These are phyloP conservation scores for Sycobia sp. DNA, from an alignment of 1,140 invertebrate genomes.

Conservation along the genomic window DNA sequence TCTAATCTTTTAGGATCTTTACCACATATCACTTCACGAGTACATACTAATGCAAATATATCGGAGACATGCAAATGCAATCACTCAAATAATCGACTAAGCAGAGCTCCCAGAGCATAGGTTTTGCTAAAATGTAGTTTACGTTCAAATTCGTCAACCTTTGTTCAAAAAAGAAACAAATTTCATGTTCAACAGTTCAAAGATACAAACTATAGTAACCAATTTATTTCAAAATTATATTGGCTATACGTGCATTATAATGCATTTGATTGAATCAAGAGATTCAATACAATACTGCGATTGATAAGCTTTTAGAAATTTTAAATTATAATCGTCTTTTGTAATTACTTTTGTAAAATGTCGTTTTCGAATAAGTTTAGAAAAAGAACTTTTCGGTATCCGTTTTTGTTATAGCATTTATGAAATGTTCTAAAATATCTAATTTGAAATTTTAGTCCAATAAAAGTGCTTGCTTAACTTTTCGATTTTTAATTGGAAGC, in stretches of 20 bases:
- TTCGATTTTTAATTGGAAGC: not conserved
- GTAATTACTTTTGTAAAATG: not conserved
- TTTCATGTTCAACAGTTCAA: too few relatives aligned
- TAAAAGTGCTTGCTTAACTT: not conserved
- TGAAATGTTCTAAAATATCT: constrained; percentile 6
- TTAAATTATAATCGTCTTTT: not conserved
- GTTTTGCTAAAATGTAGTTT: not conserved
- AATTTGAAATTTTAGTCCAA: not conserved
- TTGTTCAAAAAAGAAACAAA: not conserved
- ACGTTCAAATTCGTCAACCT: not conserved
- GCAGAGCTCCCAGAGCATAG: constrained; percentile 51
- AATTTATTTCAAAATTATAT: too few relatives aligned
- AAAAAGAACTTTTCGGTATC: constrained; percentile 4
- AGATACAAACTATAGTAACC: too few relatives aligned
- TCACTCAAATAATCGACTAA: constrained; percentile 46
- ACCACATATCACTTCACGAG: constrained; percentile 58
- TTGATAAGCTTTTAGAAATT: not conserved
- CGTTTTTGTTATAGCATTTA: not conserved
- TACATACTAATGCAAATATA: constrained; percentile 53
- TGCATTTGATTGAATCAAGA: not conserved
- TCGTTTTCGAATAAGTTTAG: not conserved
- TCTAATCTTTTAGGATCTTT: constrained; percentile 58
- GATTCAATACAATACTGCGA: not conserved
- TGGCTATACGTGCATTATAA: not conserved
- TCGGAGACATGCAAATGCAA: constrained; percentile 58